Evolutionary conservation across 2,797 vertebrate genomes (phyloP).

Genomic region (Moxostoma hubbsi): DNA sequence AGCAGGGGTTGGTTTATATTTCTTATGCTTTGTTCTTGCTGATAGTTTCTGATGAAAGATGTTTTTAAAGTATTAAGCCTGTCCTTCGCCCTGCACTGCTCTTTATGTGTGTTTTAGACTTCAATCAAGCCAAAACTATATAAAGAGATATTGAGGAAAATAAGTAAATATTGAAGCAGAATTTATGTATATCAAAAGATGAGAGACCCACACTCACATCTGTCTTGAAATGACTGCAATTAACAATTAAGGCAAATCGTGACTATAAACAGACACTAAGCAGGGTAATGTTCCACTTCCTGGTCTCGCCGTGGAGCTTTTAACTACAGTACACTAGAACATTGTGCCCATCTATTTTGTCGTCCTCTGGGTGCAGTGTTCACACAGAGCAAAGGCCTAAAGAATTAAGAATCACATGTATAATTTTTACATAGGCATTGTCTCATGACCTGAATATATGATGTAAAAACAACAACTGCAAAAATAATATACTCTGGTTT

Average conservation of each 20-base stretch:
- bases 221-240: constrained; percentile 3
- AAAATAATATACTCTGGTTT: too few species aligned
- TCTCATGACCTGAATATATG: too few species aligned
- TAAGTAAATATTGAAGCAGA: background rate
- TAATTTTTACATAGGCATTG: too few species aligned
- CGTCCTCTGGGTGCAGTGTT: background rate
- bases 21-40: constrained; percentile 53
- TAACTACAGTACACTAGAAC: background rate
- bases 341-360: background rate
- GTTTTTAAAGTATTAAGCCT: constrained; percentile 48
- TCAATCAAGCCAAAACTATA: constrained; percentile 48
- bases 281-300: background rate
- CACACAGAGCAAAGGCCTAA: too few species aligned
- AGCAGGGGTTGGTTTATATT: constrained; percentile 63
- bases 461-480: too few species aligned
- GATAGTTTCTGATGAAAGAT: constrained; percentile 64
- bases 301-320: background rate
- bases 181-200: constrained; percentile 24
- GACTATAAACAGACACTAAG: constrained; percentile 1
- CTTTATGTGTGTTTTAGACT: constrained; percentile 47
- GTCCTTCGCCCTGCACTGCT: constrained; percentile 52
- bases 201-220: constrained; percentile 9
- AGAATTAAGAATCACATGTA: too few species aligned
- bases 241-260: background rate
- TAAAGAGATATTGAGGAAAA: constrained; percentile 37